Evolutionary conservation across 2,113 vertebrate genomes (phyloP), one percentile per base, ranked within the genome.

Genomic region (Vicugna pacos): DNA sequence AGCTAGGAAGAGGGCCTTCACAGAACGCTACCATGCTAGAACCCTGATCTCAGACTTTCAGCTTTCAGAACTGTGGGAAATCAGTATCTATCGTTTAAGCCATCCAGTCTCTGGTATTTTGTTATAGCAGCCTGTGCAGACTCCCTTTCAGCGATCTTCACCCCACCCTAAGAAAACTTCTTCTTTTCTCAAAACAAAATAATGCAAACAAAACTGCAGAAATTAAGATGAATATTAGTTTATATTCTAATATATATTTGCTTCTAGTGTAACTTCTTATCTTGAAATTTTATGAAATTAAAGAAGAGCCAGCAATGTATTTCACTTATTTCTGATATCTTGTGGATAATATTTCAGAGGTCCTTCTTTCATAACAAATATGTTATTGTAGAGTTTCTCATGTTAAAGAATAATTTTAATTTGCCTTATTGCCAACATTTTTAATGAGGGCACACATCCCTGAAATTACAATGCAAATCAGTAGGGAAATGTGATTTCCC

Each of bases 381-480:
- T 38, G 56, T 52, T 72, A 67, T 54, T 62, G 4, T 26, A 52
- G 38, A 52, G 3, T 52, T 94, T 95, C 89, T 73, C 54, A 93
- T 38, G 62, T 93, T 84, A 81, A 90, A 90, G 15, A 38, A 81
- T 84, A 24, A 81, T 91, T 97, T 92, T 84, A 58, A 81, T 88
- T 96, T 95, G n/a, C 38, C 12, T 79, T 75, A 56, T 24, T 84
- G 88, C 17, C 73, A 93, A 75, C 38, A 92, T 86, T 93, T 95
- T 93, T 95, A 93, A 91, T 92, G 35, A 96, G 35, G 46, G 24
- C 50, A 90, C 46, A 30, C 6, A 60, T 83, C 46, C 38, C 62
- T 56, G 20, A 93, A 93, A 87, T 70, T 82, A 73, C 69, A 56
- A 67, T 62, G 38, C 32, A 50, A 93, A 84, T 94, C 58, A 84